phyloP scores from a whole-genome alignment of 1,140 invertebrate species.

The Hyles euphorbiae region DNA sequence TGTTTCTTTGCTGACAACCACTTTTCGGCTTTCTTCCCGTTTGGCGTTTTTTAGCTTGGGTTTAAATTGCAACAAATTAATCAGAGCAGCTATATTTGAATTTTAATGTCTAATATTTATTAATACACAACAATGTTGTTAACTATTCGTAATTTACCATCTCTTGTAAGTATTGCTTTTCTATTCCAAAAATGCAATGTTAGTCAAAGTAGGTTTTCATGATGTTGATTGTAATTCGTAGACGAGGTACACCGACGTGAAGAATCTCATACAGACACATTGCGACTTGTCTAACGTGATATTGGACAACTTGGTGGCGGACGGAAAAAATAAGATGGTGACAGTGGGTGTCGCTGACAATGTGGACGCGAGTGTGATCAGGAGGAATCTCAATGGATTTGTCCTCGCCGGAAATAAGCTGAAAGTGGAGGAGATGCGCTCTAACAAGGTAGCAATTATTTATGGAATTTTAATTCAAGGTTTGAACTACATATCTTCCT shows the following conservation, averaged over 20 bases:
- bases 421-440: conserved; percentile 38
- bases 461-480: not conserved
- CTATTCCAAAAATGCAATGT: too few relatives aligned
- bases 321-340: conserved; percentile 34
- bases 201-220: too few relatives aligned
- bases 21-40: too few relatives aligned
- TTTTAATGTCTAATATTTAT: too few relatives aligned
- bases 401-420: conserved; percentile 26
- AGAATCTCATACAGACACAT: conserved; percentile 30
- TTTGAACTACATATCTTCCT: too few relatives aligned
- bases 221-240: conserved; percentile 6
- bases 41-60: too few relatives aligned
- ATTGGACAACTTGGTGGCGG: conserved; percentile 41
- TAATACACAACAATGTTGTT: conserved; percentile 35
- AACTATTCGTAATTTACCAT: conserved; percentile 43
- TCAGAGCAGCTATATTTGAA: too few relatives aligned
- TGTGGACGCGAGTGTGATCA: conserved; percentile 35
- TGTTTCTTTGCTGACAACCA: too few relatives aligned
- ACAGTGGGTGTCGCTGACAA: conserved; percentile 47
- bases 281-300: conserved; percentile 41
- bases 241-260: conserved; percentile 40
- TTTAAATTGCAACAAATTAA: too few relatives aligned
- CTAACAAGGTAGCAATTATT: conserved; percentile 30
- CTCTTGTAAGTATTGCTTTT: conserved; percentile 28
- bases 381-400: conserved; percentile 41